Evolutionary conservation across 2,113 vertebrate genomes (phyloP).

Genomic region (Atractosteus spatula): DNA sequence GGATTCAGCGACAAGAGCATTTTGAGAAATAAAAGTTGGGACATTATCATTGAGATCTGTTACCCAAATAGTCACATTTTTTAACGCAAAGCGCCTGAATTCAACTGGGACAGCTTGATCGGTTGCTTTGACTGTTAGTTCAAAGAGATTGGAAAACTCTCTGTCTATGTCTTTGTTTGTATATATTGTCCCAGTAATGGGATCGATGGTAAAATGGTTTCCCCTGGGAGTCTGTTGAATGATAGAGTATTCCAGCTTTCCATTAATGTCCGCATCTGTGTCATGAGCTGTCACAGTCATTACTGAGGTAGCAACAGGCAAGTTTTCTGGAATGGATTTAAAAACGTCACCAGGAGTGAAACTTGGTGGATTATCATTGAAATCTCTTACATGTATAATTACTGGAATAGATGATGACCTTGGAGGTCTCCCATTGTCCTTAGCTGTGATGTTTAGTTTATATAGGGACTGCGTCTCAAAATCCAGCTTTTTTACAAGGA

Average conservation of each 20-base stretch:
- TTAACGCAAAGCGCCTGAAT: constrained; percentile 83
- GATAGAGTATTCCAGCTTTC: constrained; percentile 83
- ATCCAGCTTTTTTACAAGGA: constrained; percentile 88
- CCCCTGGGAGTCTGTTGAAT: constrained; percentile 88
- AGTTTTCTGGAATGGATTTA: constrained; percentile 89
- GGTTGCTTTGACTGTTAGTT: constrained; percentile 87
- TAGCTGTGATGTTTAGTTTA: constrained; percentile 89
- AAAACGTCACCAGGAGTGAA: constrained; percentile 92
- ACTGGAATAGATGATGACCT: constrained; percentile 87
- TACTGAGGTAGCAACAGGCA: constrained; percentile 84
- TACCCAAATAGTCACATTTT: constrained; percentile 92
- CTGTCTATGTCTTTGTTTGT: constrained; percentile 86
- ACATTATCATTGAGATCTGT: constrained; percentile 92
- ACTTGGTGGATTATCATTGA: constrained; percentile 91
- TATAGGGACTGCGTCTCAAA: constrained; percentile 91
- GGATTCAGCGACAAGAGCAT: constrained; percentile 85
- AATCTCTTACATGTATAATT: constrained; percentile 88
- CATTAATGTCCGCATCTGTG: constrained; percentile 93
- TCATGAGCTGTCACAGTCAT: constrained; percentile 84
- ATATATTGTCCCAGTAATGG: constrained; percentile 76
- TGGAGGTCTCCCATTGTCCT: constrained; percentile 84
- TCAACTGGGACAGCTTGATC: constrained; percentile 90
- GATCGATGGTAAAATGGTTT: constrained; percentile 83
- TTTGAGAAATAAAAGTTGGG: constrained; percentile 86
- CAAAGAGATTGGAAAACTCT: constrained; percentile 92